Conservation (phyloP, 1,140 invertebrate genomes). For the Nephila pilipes region DNA sequence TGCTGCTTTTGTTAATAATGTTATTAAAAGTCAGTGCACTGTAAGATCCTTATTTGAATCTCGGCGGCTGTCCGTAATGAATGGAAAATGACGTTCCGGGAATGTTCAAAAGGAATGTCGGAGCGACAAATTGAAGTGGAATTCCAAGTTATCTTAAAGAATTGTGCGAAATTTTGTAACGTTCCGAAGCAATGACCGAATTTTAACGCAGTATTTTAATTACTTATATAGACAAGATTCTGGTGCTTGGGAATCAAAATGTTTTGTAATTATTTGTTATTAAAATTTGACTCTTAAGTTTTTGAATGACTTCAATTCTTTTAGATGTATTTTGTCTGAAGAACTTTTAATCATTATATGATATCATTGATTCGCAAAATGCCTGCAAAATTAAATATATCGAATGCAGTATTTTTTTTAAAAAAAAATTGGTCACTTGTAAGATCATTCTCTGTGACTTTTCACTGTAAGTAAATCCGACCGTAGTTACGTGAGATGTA, state of each 20-base stretch:
- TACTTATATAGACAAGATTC: not conserved
- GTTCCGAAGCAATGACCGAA: conserved; percentile 1
- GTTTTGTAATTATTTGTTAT: not conserved
- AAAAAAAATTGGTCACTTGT: too few species aligned
- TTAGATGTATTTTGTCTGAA: too few species aligned
- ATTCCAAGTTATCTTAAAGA: conserved; percentile 57
- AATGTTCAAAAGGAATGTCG: conserved; percentile 29
- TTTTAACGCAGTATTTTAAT: conserved; percentile 43
- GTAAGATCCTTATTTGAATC: conserved; percentile 6
- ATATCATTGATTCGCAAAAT: too few species aligned
- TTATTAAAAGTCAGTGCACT: not conserved
- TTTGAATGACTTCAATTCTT: too few species aligned
- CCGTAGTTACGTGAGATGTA: too few species aligned
- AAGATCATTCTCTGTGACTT: too few species aligned
- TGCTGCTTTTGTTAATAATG: not conserved
- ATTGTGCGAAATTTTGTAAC: conserved; percentile 17
- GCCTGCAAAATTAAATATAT: too few species aligned
- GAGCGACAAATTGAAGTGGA: conserved; percentile 52
- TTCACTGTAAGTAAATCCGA: too few species aligned
- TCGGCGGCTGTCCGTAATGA: not conserved
- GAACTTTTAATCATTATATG: too few species aligned
- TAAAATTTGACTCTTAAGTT: not conserved
- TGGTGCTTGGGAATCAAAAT: not conserved
- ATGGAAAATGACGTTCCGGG: conserved; percentile 2
- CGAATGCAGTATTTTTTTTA: too few species aligned